Evolutionary conservation across 2,113 vertebrate genomes (phyloP).

Genomic region (Microtus richardsoni): DNA sequence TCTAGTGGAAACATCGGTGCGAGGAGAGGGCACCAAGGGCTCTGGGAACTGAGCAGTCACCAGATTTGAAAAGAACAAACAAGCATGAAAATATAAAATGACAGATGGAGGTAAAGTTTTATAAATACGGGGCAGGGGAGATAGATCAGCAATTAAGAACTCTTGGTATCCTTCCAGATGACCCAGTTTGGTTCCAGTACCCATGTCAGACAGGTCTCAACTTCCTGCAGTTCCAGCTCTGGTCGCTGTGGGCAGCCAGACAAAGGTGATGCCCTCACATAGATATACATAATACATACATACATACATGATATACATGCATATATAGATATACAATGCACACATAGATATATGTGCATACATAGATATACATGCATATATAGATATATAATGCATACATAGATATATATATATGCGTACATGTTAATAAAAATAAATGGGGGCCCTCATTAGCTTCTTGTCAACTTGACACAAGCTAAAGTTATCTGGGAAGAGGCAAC

Average conservation of each 20-base stretch:
- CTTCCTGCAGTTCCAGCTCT: neutral
- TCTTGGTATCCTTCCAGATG: neutral
- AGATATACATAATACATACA: neutral
- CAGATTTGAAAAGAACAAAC: slow-evolving; percentile 3
- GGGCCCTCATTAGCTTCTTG: too few relatives aligned
- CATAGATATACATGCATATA: too few relatives aligned
- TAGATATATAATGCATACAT: neutral
- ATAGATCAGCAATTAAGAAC: neutral
- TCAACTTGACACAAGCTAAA: too few relatives aligned
- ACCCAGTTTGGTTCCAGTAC: neutral
- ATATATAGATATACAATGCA: neutral
- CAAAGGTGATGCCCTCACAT: neutral
- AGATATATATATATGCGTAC: too few relatives aligned
- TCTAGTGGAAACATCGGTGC: neutral
- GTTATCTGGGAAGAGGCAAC: too few relatives aligned
- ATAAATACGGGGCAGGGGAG: neutral
- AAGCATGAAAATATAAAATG: neutral
- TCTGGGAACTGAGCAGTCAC: neutral
- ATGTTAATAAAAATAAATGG: too few relatives aligned
- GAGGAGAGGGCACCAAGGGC: neutral
- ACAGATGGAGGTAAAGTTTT: neutral
- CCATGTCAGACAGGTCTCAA: neutral
- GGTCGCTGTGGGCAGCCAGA: neutral
- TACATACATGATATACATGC: too few relatives aligned
- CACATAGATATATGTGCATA: neutral